Conservation (phyloP, 2,888 invertebrate species). For the Furcula furcula region DNA sequence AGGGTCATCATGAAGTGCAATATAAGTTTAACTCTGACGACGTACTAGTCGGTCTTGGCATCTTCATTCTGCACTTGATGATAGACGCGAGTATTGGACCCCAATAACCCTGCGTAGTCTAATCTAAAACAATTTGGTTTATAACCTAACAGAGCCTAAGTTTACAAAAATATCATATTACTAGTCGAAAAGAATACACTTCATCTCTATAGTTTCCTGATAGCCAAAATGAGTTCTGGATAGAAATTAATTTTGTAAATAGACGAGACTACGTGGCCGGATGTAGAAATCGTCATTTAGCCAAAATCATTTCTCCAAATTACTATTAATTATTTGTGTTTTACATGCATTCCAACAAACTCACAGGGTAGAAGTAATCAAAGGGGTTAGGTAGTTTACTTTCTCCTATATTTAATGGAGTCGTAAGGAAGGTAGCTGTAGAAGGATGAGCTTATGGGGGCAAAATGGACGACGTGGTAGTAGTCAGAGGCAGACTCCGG, state of each 20-base stretch:
- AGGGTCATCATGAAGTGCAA: slow-evolving; percentile 46
- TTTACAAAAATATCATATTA: slow-evolving; percentile 65
- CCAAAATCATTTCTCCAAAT: slow-evolving; percentile 32
- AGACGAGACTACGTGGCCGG: slow-evolving; percentile 71
- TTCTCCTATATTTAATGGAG: slow-evolving; percentile 72
- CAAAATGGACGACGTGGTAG: slow-evolving; percentile 85
- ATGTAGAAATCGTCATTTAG: slow-evolving; percentile 45
- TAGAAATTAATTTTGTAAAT: slow-evolving; percentile 39
- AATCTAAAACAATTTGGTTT: slow-evolving; percentile 25
- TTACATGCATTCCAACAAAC: slow-evolving; percentile 49
- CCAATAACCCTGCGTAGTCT: slow-evolving; percentile 30
- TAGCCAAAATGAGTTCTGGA: slow-evolving; percentile 14
- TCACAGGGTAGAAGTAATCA: slow-evolving; percentile 33
- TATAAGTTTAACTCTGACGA: slow-evolving; percentile 26
- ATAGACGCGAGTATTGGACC: slow-evolving; percentile 66
- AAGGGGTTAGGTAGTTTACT: slow-evolving; percentile 39
- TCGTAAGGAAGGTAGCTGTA: slow-evolving; percentile 86
- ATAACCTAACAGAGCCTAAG: slow-evolving; percentile 39
- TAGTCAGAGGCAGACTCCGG: slow-evolving; percentile 88
- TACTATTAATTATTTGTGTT: slow-evolving; percentile 21
- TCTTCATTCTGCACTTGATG: slow-evolving; percentile 37
- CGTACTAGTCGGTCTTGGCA: slow-evolving; percentile 30
- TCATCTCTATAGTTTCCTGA: slow-evolving; percentile 26
- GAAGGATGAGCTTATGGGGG: slow-evolving; percentile 87
- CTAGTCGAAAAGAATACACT: slow-evolving; percentile 48